Conservation (phyloP, 2,888 invertebrate species). For the Julus scandinavius region DNA sequence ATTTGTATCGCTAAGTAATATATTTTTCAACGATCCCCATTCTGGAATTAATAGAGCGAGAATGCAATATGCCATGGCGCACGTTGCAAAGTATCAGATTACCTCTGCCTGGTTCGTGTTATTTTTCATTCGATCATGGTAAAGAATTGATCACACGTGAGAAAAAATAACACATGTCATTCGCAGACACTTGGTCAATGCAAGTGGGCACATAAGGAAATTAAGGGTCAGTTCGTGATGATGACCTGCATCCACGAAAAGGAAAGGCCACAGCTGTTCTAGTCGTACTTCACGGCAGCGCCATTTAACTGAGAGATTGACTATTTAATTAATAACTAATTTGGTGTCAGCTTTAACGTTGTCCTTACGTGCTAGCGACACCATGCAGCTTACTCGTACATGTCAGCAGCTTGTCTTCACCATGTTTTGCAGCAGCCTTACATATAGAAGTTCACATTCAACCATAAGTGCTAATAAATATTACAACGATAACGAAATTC, state of each 20-base stretch:
- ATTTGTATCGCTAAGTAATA: background rate
- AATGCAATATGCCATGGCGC: background rate
- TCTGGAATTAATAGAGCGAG: background rate
- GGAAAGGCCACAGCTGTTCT: background rate
- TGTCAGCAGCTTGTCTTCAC: slow-evolving; percentile 37
- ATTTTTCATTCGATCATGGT: slow-evolving; percentile 27
- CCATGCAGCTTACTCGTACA: background rate
- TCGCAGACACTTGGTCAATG: background rate
- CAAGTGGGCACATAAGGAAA: background rate
- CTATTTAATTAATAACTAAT: slow-evolving; percentile 30
- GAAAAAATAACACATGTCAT: slow-evolving; percentile 22
- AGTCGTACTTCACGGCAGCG: background rate
- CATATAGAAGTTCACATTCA: background rate
- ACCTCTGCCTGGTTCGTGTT: slow-evolving; percentile 14
- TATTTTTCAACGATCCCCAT: slow-evolving; percentile 10
- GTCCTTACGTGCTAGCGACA: background rate
- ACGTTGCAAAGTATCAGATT: background rate
- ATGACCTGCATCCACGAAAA: background rate
- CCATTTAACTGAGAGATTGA: background rate
- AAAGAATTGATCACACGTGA: slow-evolving; percentile 1
- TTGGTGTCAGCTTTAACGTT: background rate
- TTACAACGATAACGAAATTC: background rate
- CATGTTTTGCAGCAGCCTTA: background rate
- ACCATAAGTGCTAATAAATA: background rate
- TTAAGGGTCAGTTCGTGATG: slow-evolving; percentile 21